Percentiles rank a stretch among this genome's conserved stretches.
These are phyloP conservation scores for Leucophora obtusa DNA, from an alignment of 2,888 invertebrate genomes.

Conservation along the genomic window DNA sequence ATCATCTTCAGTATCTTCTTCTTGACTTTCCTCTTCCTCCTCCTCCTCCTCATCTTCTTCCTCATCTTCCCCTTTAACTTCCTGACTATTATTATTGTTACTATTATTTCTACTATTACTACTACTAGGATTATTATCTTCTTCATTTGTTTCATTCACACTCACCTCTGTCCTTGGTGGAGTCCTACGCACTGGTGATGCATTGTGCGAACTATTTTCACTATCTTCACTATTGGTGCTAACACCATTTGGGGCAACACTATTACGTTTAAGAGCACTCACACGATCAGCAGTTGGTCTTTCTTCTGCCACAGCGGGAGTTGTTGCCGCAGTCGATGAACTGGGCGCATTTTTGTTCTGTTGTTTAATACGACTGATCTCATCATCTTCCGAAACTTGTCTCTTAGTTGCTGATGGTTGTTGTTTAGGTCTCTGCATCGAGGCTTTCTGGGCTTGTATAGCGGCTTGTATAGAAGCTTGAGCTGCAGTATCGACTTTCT, in stretches of 20 bases:
- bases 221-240: slow-evolving; percentile 79
- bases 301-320: slow-evolving; percentile 81
- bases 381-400: slow-evolving; percentile 93
- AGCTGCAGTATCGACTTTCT: slow-evolving; percentile 84
- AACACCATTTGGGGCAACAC: slow-evolving; percentile 65
- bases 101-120: slow-evolving; percentile 30
- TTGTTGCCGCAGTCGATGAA: slow-evolving; percentile 78
- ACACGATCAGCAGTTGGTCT: slow-evolving; percentile 80
- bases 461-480: slow-evolving; percentile 79
- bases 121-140: slow-evolving; percentile 63
- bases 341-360: slow-evolving; percentile 88
- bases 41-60: slow-evolving; percentile 60
- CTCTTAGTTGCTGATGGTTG: slow-evolving; percentile 83
- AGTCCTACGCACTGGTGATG: slow-evolving; percentile 83
- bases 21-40: slow-evolving; percentile 33
- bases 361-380: slow-evolving; percentile 91
- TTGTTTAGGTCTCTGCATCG: slow-evolving; percentile 79
- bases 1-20: slow-evolving; percentile 13
- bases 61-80: slow-evolving; percentile 62
- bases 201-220: slow-evolving; percentile 79
- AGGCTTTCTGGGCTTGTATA: slow-evolving; percentile 80
- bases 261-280: slow-evolving; percentile 78
- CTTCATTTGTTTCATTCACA: slow-evolving; percentile 78
- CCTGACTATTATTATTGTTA: slow-evolving; percentile 38
- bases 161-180: slow-evolving; percentile 89